These are phyloP conservation scores for Tenualosa thibaudeaui DNA, from an alignment of 2,797 vertebrate species.

Conservation along the genomic window DNA sequence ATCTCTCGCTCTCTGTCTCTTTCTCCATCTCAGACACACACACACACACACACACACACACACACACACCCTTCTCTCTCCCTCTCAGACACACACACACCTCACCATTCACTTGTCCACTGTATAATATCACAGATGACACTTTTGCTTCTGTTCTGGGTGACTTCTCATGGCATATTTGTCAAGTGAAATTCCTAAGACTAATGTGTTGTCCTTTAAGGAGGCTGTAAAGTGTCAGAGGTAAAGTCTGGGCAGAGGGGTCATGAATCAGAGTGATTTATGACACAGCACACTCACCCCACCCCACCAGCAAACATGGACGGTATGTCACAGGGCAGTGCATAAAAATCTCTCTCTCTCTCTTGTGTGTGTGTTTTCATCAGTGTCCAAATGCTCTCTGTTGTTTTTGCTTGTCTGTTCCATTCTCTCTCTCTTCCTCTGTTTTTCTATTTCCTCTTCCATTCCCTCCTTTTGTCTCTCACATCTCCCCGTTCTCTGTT, in stretches of 20 bases:
- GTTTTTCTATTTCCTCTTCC: neutral
- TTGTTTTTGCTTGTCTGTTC: neutral
- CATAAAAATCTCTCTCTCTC: constrained; percentile 54
- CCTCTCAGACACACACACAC: neutral
- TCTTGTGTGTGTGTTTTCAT: too few relatives aligned
- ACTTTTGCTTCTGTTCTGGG: constrained; percentile 59
- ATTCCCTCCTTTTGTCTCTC: neutral
- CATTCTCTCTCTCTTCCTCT: constrained; percentile 24
- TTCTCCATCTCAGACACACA: too few relatives aligned
- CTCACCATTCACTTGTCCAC: neutral
- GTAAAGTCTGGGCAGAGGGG: neutral
- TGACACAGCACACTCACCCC: constrained; percentile 55
- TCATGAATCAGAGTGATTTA: constrained; percentile 69
- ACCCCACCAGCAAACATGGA: constrained; percentile 55
- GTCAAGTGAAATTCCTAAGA: constrained; percentile 71
- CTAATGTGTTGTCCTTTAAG: constrained; percentile 60
- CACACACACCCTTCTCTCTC: neutral
- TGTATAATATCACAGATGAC: constrained; percentile 43
- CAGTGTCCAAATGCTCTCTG: neutral
- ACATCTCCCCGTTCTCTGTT: neutral
- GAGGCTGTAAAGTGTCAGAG: constrained; percentile 63
- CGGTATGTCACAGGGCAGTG: constrained; percentile 66
- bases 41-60: neutral
- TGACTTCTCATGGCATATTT: constrained; percentile 57
- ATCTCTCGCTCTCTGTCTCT: too few relatives aligned